phyloP scores from a whole-genome alignment of 2,888 invertebrate genomes.

The Pollenia amentaria region DNA sequence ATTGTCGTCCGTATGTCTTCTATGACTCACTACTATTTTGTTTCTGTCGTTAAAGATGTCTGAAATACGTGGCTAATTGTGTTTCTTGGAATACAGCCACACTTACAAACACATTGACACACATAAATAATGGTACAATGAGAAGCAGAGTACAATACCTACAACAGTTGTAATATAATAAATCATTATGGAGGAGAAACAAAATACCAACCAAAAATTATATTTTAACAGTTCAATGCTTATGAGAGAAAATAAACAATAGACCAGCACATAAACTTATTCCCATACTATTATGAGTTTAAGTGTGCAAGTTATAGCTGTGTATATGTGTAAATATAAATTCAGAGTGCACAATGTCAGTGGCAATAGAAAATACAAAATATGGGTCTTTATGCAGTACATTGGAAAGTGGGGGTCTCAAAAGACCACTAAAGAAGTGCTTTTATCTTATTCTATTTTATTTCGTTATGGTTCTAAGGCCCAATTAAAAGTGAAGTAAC shows the following conservation, averaged over 20 bases:
- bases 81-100: conserved; percentile 11
- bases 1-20: no score
- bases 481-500: no score
- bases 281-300: background rate
- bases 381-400: conserved; percentile 3
- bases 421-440: no score
- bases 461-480: no score
- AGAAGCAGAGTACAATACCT: conserved; percentile 3
- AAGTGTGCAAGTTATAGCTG: background rate
- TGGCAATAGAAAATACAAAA: conserved; percentile 15
- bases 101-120: background rate
- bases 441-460: no score
- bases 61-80: no score
- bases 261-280: background rate
- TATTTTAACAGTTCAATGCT: conserved; percentile 51
- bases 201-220: conserved; percentile 60
- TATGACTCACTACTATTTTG: no score
- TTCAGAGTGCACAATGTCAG: conserved; percentile 14
- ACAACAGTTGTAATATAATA: conserved; percentile 40
- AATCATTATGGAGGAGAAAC: conserved; percentile 43
- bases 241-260: conserved; percentile 16
- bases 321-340: background rate
- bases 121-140: background rate
- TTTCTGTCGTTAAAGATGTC: no score
- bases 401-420: no score